phyloP scores from a whole-genome alignment of 2,888 invertebrate species.

The Zele albiditarsus region DNA sequence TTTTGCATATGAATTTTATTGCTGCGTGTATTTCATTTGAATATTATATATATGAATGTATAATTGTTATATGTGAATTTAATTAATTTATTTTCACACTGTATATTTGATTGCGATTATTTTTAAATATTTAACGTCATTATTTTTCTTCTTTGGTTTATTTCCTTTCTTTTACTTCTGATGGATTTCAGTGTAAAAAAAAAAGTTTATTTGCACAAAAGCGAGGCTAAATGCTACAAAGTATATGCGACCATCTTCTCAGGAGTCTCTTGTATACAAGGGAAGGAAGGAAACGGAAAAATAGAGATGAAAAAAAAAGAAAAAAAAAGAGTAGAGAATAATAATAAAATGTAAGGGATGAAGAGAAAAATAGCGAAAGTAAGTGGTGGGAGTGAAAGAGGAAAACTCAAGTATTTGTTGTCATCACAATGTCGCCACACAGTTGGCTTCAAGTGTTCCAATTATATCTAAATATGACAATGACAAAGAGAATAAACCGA shows the following conservation, averaged over 20 bases:
- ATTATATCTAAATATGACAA: constrained; percentile 9
- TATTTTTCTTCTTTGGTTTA: background rate
- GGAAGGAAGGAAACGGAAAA: background rate
- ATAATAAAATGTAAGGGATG: background rate
- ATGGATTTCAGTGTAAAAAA: background rate
- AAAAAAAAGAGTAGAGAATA: background rate
- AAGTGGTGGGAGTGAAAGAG: constrained; percentile 1
- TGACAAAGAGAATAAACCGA: background rate
- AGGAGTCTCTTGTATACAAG: background rate
- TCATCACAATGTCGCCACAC: background rate
- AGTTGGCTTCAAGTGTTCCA: constrained; percentile 5
- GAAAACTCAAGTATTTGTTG: constrained; percentile 11
- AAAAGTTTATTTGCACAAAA: constrained; percentile 11
- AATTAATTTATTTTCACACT: background rate
- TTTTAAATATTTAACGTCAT: background rate
- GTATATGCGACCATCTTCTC: constrained; percentile 12
- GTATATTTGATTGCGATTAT: background rate
- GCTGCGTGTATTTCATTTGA: background rate
- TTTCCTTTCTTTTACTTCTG: background rate
- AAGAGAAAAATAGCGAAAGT: constrained; percentile 43
- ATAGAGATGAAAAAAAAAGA: constrained; percentile 13
- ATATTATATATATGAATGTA: background rate
- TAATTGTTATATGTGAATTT: background rate
- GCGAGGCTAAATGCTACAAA: constrained; percentile 29
- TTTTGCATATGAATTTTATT: background rate